A percentile compares a stretch with the other conserved stretches of the same genome.
phyloP scores from a whole-genome alignment of 2,888 invertebrate genomes.

The Agrenia bidenticulata region DNA sequence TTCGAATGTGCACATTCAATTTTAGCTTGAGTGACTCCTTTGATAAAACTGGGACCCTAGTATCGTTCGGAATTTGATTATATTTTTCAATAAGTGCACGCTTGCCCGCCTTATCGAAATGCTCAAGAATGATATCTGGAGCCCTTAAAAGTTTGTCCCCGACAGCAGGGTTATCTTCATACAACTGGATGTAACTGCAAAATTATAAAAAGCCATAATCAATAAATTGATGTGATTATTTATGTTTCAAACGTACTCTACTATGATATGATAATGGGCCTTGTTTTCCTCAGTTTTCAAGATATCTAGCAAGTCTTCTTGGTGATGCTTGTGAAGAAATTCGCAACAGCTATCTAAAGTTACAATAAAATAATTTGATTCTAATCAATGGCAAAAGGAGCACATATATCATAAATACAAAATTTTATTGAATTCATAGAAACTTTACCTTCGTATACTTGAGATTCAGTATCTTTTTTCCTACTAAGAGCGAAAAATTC shows the following conservation, averaged over 20 bases:
- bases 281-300: conserved; percentile 64
- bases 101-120: conserved; percentile 66
- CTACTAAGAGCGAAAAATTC: background rate
- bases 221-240: background rate
- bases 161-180: conserved; percentile 67
- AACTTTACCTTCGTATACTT: background rate
- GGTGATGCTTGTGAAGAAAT: conserved; percentile 65
- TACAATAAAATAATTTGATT: conserved; percentile 25
- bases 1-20: conserved; percentile 68
- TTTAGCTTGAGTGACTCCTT: conserved; percentile 60
- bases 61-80: conserved; percentile 43
- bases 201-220: conserved; percentile 24
- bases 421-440: background rate
- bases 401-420: conserved; percentile 7
- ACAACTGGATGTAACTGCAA: conserved; percentile 69
- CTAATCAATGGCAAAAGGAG: background rate
- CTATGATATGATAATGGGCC: background rate
- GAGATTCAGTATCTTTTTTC: background rate
- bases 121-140: conserved; percentile 65
- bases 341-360: conserved; percentile 55
- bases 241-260: conserved; percentile 5
- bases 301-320: conserved; percentile 64
- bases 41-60: background rate
- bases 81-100: conserved; percentile 63
- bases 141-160: conserved; percentile 68